Evolutionary conservation across 2,113 vertebrate genomes (phyloP).

Genomic region (Marmota flaviventris): DNA sequence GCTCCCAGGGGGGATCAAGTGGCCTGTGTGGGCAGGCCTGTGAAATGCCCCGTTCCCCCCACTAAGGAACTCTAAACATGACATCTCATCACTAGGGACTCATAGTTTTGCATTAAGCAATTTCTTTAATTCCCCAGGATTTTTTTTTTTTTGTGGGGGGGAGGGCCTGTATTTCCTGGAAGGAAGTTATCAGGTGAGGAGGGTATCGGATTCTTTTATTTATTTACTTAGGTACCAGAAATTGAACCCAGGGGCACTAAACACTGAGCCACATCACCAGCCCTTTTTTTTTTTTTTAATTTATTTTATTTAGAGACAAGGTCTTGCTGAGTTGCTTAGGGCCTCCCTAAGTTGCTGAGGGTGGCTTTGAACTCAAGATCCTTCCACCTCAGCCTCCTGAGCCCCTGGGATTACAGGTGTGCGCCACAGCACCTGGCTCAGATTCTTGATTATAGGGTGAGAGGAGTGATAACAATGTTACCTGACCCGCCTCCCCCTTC

Average conservation of each 20-base stretch:
- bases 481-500: not conserved
- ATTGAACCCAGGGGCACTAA: too few relatives aligned
- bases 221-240: too few relatives aligned
- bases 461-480: not conserved
- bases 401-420: too few relatives aligned
- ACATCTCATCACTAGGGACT: not conserved
- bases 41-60: not conserved
- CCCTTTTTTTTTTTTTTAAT: too few relatives aligned
- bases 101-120: not conserved
- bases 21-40: rapidly evolving
- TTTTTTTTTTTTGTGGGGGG: not conserved
- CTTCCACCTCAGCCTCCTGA: too few relatives aligned
- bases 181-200: not conserved
- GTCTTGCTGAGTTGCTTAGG: too few relatives aligned
- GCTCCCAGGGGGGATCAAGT: not conserved
- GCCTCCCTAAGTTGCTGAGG: too few relatives aligned
- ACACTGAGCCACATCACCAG: too few relatives aligned
- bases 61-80: not conserved
- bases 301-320: not conserved
- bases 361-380: too few relatives aligned
- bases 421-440: too few relatives aligned
- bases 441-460: not conserved
- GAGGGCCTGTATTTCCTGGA: not conserved
- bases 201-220: too few relatives aligned
- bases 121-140: not conserved